Conservation (phyloP, 1,140 invertebrate species). For the Cataglyphis hispanica region DNA sequence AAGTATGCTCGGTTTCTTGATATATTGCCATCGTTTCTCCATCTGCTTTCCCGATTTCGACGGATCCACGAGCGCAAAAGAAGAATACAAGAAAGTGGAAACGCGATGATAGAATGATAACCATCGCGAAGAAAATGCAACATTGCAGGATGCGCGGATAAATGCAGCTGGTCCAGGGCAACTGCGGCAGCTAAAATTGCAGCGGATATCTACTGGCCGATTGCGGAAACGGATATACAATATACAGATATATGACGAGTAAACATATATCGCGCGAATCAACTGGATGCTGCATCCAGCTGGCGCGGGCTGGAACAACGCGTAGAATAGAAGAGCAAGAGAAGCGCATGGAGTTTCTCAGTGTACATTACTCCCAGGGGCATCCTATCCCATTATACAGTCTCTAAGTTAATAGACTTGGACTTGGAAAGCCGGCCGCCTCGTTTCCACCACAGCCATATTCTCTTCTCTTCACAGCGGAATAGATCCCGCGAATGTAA, state of each 20-base stretch:
- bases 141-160: neutral
- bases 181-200: slow-evolving; percentile 29
- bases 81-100: neutral
- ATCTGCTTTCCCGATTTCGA: slow-evolving; percentile 40
- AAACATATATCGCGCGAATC: slow-evolving; percentile 39
- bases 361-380: slow-evolving; percentile 72
- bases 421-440: slow-evolving; percentile 69
- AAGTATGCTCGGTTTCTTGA: neutral
- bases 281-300: slow-evolving; percentile 42
- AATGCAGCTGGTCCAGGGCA: neutral
- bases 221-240: slow-evolving; percentile 45
- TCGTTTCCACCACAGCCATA: slow-evolving; percentile 33
- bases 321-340: slow-evolving; percentile 37
- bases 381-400: slow-evolving; percentile 78
- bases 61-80: neutral
- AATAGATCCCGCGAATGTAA: slow-evolving; percentile 67
- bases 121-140: slow-evolving; percentile 35
- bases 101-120: slow-evolving; percentile 52
- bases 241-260: slow-evolving; percentile 52
- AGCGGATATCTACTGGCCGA: slow-evolving; percentile 8
- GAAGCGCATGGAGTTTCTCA: slow-evolving; percentile 63
- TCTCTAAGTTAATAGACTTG: slow-evolving; percentile 80
- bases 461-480: slow-evolving; percentile 45
- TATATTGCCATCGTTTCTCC: slow-evolving; percentile 1
- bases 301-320: slow-evolving; percentile 64